Base-by-base conservation (phyloP, 2,888 invertebrate species). In the Adelphocoris suturalis region DNA sequence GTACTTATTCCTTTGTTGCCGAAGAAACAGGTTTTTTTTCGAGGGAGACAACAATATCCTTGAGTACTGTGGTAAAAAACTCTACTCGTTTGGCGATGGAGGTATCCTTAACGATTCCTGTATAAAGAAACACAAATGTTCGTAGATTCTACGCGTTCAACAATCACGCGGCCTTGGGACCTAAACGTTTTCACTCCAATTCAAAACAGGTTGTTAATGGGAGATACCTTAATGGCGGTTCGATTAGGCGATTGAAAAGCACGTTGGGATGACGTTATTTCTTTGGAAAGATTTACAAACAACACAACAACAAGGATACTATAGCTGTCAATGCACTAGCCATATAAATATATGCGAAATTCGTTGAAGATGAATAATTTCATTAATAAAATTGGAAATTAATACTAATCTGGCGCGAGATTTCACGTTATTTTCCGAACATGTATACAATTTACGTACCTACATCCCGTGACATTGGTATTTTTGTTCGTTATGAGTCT, bases 171-270 rank as follows among this genome's bases (percentile, higher is more conserved):
- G 46, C 78, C 78, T 78, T 78, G 78, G 78, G 55, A 16, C 23
- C 84, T 84, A 28, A 84, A 84, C 84, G 52, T 55, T 55, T 84
- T 84, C 55, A 52, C 84, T 84, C 55, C 84, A 52, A 48, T 48
- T 55, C 52, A 84, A 84, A 84, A 48, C 84, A 84, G 52, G 84
- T 84, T 28, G 78, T 78, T 78, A 48, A 55, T 57, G 86, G 75
- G 68, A 68, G 16, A 12, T 23, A 27, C 68, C 19, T 28, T 78
- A 78, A 78, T 78, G 37, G 78, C 7, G 16, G 46, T 37, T 16
- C 78, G 47, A 78, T 78, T 78, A 78, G 68, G 14, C 23, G 27
- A 68, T 23, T 68, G 68, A 68, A 78, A 47, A 78, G 78, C 78
- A 14, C n/a, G n/a, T 78, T 4, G 47, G 7, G 19, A 76, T 76